Evolutionary conservation across 2,113 vertebrate genomes (phyloP).

Genomic region (Peromyscus leucopus): DNA sequence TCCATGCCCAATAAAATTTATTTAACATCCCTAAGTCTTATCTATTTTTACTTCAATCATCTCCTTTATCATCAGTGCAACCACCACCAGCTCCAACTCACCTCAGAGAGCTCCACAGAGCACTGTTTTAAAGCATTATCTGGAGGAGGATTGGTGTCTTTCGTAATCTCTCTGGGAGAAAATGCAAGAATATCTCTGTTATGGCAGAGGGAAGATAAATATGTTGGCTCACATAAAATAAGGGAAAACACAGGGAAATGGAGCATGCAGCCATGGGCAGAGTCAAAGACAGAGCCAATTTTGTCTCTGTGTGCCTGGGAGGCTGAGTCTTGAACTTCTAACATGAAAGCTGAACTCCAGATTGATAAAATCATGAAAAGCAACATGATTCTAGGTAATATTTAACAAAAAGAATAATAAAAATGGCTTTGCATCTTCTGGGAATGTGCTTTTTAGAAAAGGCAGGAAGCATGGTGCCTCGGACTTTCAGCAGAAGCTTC

Average conservation of each 20-base stretch:
- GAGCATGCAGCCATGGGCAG: too few species aligned
- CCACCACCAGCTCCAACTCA: background rate
- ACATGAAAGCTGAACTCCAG: background rate
- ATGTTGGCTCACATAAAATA: background rate
- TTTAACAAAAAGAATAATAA: background rate
- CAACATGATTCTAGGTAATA: background rate
- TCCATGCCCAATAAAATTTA: slow-evolving; percentile 16
- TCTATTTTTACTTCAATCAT: background rate
- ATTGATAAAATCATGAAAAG: background rate
- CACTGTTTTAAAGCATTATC: background rate
- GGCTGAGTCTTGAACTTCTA: background rate
- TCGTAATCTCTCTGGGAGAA: background rate
- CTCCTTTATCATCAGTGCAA: background rate
- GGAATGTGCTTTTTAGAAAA: background rate
- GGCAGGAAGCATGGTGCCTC: background rate
- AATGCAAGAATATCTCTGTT: background rate
- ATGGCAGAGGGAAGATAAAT: background rate
- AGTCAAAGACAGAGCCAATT: background rate
- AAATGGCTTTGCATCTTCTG: background rate
- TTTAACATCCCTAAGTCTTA: background rate
- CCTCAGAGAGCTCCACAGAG: background rate
- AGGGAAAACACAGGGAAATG: background rate
- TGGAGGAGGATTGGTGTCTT: background rate
- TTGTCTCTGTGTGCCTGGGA: background rate
- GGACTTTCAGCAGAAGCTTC: background rate